Base-by-base conservation (phyloP, 2,113 vertebrate genomes). In the Crotophaga sulcirostris region DNA sequence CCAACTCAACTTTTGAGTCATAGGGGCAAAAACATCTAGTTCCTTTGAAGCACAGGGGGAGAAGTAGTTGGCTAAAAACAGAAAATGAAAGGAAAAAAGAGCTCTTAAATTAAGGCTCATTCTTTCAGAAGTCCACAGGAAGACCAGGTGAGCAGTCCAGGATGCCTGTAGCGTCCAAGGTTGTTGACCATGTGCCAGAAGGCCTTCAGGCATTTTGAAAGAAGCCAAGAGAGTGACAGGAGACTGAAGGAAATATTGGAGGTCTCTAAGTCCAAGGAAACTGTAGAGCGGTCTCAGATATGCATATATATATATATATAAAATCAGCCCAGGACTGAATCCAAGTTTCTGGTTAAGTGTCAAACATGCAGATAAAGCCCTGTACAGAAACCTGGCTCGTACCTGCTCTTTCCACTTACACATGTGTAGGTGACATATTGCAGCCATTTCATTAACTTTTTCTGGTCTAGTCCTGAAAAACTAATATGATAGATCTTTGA, bases 141-240 rank as follows among this genome's bases (percentile, higher is more conserved):
- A 95, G 40, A 45, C 58, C 84, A 96, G 93, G 89, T 96, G 70
- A 90, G 16, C 74, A 69, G 60, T 67, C 29, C 33, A 73, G 77
- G 81, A 84, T 60, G 74, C 34, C 69, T 77, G 19, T 16, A 11
- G 58, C 49, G 31, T 79, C 56, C 89, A 73, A 92, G 52, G 29
- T 56, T 72, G 36, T 81, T 94, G 69, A 66, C 2, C 1, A 10
- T 16, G 26, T 75, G 60, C 89, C 84, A 94, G 52, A 49, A 76
- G 31, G 25, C 82, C 1, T 6, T 25, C 17, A 77, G 67, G 63
- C 63, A 18, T 82, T 76, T 76, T 95, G 47, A 54, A 89, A 76
- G 17, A 31, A 24, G 45, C 45, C 28, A 34, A 24, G n/a, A 84
- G 45, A 75, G 15, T 56, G 91, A 80, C 15, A 42, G 55, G 55